Base-by-base conservation (phyloP, 2,888 invertebrate species). In the Meiosimyza decipiens region DNA sequence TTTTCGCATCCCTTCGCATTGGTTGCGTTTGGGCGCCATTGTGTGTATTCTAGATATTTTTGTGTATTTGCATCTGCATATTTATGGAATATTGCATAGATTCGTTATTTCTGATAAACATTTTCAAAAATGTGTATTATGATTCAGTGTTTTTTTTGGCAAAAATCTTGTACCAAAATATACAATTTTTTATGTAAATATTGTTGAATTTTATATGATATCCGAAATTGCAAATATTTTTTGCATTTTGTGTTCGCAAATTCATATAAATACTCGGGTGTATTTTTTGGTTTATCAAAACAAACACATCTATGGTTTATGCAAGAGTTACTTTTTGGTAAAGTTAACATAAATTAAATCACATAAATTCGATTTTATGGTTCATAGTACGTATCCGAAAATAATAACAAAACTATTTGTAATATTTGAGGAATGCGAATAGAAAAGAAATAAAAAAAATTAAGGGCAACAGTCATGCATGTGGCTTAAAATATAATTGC, bases 81-180 rank as follows among this genome's bases (percentile, higher is more conserved):
- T 64, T 64, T 64, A 64, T 64, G 18, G 64, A 51, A 28, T 64
- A 64, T 64, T 64, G 63, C 63, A 63, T 63, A 64, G 64, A 64
- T 64, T 64, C 50, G 64, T 64, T 64, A 51, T 64, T 51, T 28
- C 64, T 64, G 64, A 64, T 64, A 64, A 64, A 64, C 33, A 47
- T 40, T 64, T 64, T 64, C n/a, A 28, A 18, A 64, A 51, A 50
- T 51, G n/a, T n/a, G n/a, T n/a, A 50, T 28, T 64, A 64, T 22
- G 50, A 50, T 63, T 49, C n/a, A n/a, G 7, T 47, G 15, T 18
- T n/a, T 18, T 15, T 47, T 40, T 59, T 33, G 28, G 3, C 2
- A 28, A 22, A 28, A 28, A 28, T 59, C 12, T 63, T 6, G 63
- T 16, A 47, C 47, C 47, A 13, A 18, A 47, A 40, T 40, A 40